Base-by-base conservation (phyloP, 2,888 invertebrate genomes). In the Drosophila mimica region DNA sequence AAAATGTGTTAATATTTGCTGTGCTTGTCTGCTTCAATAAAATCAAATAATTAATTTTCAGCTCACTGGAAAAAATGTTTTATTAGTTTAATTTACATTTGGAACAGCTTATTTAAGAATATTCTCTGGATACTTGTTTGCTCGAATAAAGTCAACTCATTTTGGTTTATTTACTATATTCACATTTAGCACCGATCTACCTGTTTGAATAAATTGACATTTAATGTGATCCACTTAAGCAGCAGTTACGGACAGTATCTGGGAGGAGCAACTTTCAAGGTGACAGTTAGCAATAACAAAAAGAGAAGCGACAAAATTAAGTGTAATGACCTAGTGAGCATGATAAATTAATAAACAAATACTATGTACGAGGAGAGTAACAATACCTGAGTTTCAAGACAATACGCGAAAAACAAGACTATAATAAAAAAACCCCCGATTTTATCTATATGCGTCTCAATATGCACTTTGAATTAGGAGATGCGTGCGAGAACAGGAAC, bases 401-500 rank as follows among this genome's bases (percentile, higher is more conserved):
- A 51, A 43, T 36, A 20, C 30, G 25, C 8, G 25, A 28, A 25
- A 74, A 63, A 28, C 15, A 25, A 15, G 5, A 34, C 28, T 2
- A n/a, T 3, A 25, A 13, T 30, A 30, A 36, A 1, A 74, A 73
- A 76, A 56, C 30, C 63, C 67, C 67, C 49, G 49, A 46, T 57
- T 60, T 70, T 61, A 76, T 70, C 57, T 62, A 51, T 33, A 46
- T 62, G 25, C 20, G 20, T 25, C 36, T 51, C 30, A 20, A 63
- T 20, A 5, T 52, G 40, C 34, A 53, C 17, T 20, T 51, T 38
- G 31, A 77, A 59, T 77, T 72, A 56, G 81, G 28, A 63, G 73
- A 57, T 67, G 43, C 62, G 38, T 52, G 31, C 7, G 61, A 65
- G 58, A 75, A 75, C 75, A 65, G 75, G 77, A 62, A 61, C 65